Evolutionary conservation across 2,113 vertebrate genomes (phyloP).

Genomic region (Trematomus loennbergii): DNA sequence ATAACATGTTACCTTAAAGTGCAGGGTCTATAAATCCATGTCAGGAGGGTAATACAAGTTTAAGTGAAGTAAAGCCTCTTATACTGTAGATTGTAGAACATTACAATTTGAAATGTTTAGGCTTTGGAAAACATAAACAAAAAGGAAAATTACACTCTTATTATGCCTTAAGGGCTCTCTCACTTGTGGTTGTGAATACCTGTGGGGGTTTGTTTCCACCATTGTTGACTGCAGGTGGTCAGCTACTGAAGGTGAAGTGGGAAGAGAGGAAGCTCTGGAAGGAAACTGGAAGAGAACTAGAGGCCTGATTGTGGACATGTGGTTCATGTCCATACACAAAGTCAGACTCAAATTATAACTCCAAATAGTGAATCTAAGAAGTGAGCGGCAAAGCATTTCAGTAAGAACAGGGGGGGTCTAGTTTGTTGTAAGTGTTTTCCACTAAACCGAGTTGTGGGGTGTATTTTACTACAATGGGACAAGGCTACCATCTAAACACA

Average conservation of each 20-base stretch:
- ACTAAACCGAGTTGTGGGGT: neutral
- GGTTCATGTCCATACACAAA: constrained; percentile 18
- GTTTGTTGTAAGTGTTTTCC: neutral
- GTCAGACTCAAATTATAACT: neutral
- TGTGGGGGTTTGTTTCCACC: neutral
- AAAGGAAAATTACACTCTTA: constrained; percentile 10
- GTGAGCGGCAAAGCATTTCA: neutral
- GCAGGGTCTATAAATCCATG: neutral
- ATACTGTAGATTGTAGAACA: neutral
- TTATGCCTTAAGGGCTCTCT: constrained; percentile 1
- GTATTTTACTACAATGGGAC: neutral
- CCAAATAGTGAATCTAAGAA: no score
- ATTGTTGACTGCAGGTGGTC: constrained; percentile 3
- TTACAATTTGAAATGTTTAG: neutral
- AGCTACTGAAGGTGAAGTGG: constrained; percentile 18
- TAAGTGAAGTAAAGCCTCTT: neutral
- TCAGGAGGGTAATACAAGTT: neutral
- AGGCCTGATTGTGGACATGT: neutral
- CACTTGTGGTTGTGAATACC: neutral
- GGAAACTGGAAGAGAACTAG: constrained; percentile 6
- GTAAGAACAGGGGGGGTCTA: constrained; percentile 1
- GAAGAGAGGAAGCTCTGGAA: constrained; percentile 20
- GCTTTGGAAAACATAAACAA: constrained; percentile 7
- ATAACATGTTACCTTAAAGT: neutral
- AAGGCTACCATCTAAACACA: constrained; percentile 14